Evolutionary conservation across 2,797 vertebrate genomes (phyloP), one percentile per base, ranked within the genome.

Genomic region (Sebastes cheni): DNA sequence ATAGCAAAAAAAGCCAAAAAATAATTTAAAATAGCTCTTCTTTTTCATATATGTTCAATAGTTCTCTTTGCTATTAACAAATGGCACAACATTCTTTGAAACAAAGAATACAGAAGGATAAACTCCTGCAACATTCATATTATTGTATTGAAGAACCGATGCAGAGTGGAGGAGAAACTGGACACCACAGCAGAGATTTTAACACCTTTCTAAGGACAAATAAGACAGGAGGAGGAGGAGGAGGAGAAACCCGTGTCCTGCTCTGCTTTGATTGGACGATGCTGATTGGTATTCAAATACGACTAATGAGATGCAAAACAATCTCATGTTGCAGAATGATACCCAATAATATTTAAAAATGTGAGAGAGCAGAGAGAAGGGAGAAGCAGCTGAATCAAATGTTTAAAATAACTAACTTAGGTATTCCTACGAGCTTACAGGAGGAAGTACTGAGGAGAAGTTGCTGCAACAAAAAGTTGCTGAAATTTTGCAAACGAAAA

Each of bases 11-110:
- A 97, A 97, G 96, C 97, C 96, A 97, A 98, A 99, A 95, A 99
- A 99, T 99, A 99, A 99, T 99, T 99, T 99, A 98, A 98, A 98
- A 98, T 98, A 97, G 97, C 97, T 98, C 96, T 98, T 94, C 88
- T 95, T 97, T 95, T 97, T 97, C 96, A 98, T 99, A 99, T 98
- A 97, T 97, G 97, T 98, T 97, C 96, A 97, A 96, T 99, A 98
- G 96, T 98, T 98, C 96, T 98, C 97, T 99, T 97, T 98, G 97
- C 97, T 99, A 99, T 98, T 98, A 98, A 98, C 97, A 99, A 98
- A 99, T 99, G 98, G 98, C 97, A 99, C 98, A 98, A 97, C 97
- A 97, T 98, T 98, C 97, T 98, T 97, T 97, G 97, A 97, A 97
- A 98, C 97, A 97, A 98, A 97, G 97, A 98, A 97, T 95, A 97